Evolutionary conservation across 2,797 vertebrate species (phyloP).

Genomic region (Ptychadena robeensis): DNA sequence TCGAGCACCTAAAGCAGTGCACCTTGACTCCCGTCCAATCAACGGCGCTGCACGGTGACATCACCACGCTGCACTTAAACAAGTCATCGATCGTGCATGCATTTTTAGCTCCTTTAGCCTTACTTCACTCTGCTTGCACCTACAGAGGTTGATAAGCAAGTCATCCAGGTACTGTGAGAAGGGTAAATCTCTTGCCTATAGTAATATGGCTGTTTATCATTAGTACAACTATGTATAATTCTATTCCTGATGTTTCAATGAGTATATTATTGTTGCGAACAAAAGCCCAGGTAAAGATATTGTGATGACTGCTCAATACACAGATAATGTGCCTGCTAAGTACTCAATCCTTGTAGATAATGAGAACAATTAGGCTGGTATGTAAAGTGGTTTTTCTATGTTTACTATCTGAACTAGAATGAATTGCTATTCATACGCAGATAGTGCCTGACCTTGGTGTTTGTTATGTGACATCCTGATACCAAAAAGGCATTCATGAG

Average conservation of each 20-base stretch:
- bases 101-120: too few species aligned
- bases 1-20: too few species aligned
- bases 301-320: not conserved
- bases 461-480: not conserved
- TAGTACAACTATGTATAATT: not conserved
- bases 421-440: constrained; percentile 16
- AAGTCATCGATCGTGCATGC: too few species aligned
- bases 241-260: not conserved
- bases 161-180: not conserved
- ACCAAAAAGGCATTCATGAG: not conserved
- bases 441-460: constrained; percentile 13
- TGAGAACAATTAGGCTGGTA: constrained; percentile 40
- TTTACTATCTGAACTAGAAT: constrained; percentile 27
- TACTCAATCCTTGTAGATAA: constrained; percentile 28
- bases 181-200: not conserved
- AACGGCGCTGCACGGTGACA: too few species aligned
- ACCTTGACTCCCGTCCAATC: too few species aligned
- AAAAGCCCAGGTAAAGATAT: constrained; percentile 13
- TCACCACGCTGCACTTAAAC: too few species aligned
- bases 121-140: too few species aligned
- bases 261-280: not conserved
- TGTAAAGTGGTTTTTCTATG: constrained; percentile 9
- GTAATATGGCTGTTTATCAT: not conserved
- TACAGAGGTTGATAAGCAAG: too few species aligned
- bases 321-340: constrained; percentile 22